Percentiles rank a stretch among this genome's conserved stretches.
phyloP scores from a whole-genome alignment of 2,113 vertebrate species.

The Melierax canorus region DNA sequence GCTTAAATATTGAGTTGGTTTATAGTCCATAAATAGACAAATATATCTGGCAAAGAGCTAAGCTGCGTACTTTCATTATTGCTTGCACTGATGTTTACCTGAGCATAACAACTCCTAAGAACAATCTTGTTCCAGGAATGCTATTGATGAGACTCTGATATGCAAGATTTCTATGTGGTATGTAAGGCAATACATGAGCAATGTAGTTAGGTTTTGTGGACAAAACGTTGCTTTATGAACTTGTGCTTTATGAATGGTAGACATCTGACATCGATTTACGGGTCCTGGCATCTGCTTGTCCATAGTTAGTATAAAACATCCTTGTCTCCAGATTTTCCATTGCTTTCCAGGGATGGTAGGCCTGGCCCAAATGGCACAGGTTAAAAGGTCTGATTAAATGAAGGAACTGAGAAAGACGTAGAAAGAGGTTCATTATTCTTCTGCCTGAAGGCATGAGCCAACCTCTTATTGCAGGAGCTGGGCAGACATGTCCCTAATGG shows the following conservation, averaged over 20 bases:
- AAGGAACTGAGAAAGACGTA: not conserved
- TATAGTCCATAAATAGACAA: not conserved
- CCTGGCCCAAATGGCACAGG: conserved; percentile 17
- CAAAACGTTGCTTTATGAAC: not conserved
- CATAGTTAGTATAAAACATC: not conserved
- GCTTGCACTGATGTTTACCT: not conserved
- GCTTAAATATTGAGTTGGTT: not conserved
- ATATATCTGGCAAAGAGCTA: not conserved
- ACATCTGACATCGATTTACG: not conserved
- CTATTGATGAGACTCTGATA: not conserved
- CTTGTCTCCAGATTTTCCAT: not conserved
- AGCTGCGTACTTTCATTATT: not conserved
- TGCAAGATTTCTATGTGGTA: not conserved
- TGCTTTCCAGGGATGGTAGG: not conserved
- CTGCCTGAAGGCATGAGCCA: conserved; percentile 27
- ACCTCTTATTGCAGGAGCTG: not conserved
- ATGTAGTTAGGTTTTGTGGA: not conserved
- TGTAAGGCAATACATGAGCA: not conserved
- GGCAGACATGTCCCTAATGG: not conserved
- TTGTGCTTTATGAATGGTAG: not conserved
- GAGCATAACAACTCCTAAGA: not conserved
- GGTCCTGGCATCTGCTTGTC: not conserved
- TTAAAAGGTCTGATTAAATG: conserved; percentile 66
- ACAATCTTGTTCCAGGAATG: not conserved
- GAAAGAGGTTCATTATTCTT: conserved; percentile 50